These are phyloP conservation scores for Heliconius melpomene DNA, from an alignment of 1,140 invertebrate species.

Conservation along the genomic window DNA sequence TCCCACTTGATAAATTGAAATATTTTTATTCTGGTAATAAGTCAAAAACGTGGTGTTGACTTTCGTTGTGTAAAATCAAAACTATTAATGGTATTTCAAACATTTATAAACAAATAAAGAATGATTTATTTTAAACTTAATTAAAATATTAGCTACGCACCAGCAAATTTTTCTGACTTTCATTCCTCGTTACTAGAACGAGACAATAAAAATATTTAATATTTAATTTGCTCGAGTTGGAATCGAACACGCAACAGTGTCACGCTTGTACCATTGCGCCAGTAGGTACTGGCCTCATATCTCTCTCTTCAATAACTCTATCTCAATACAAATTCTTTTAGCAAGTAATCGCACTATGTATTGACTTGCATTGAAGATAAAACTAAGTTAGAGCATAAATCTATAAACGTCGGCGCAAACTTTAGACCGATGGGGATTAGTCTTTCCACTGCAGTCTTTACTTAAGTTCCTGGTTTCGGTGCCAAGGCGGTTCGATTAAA, in stretches of 20 bases:
- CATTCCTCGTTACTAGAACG: neutral
- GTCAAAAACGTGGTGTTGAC: no score
- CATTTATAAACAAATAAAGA: no score
- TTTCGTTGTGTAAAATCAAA: no score
- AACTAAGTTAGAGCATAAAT: slow-evolving; percentile 53
- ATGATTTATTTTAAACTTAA: no score
- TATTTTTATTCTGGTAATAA: no score
- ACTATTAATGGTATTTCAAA: no score
- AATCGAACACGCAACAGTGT: neutral
- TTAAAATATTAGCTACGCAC: no score
- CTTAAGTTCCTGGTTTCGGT: slow-evolving; percentile 36
- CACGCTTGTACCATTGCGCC: neutral
- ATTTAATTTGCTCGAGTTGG: neutral
- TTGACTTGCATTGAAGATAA: slow-evolving; percentile 40
- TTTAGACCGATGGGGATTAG: slow-evolving; percentile 34
- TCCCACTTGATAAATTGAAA: no score
- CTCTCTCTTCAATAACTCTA: neutral
- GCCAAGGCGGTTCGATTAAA: slow-evolving; percentile 48
- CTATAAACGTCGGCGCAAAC: slow-evolving; percentile 41
- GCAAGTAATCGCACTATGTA: slow-evolving; percentile 13
- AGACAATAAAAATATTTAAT: neutral
- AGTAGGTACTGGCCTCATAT: neutral
- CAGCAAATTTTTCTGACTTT: no score
- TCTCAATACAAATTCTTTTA: neutral
- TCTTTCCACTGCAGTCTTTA: slow-evolving; percentile 39